phyloP scores from a whole-genome alignment of 2,797 vertebrate species.

The Periparus ater region DNA sequence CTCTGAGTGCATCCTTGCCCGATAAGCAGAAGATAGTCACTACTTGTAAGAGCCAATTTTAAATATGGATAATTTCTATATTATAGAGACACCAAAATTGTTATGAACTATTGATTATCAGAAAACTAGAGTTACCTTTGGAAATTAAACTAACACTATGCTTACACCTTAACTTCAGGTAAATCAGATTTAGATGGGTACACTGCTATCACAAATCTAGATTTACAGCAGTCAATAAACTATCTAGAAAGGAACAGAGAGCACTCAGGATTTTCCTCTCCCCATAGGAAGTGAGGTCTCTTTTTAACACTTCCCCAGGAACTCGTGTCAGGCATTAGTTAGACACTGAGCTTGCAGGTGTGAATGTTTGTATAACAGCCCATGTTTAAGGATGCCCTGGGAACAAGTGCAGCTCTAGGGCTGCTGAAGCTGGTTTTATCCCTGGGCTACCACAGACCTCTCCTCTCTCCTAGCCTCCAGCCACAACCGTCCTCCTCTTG shows the following conservation, averaged over 20 bases:
- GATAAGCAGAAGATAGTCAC: neutral
- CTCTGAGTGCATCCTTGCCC: neutral
- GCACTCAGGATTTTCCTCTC: neutral
- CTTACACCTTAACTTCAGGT: neutral
- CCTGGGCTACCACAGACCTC: neutral
- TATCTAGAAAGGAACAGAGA: neutral
- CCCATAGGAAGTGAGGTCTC: neutral
- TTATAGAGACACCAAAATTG: neutral
- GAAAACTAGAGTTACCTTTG: neutral
- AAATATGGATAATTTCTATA: neutral
- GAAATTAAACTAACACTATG: neutral
- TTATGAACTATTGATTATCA: neutral
- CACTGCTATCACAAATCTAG: neutral
- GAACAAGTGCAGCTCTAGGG: neutral
- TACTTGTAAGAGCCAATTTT: neutral
- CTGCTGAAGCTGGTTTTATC: neutral
- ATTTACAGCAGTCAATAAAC: neutral
- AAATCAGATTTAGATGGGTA: neutral
- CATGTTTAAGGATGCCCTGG: neutral
- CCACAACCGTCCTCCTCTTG: neutral
- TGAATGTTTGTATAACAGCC: neutral
- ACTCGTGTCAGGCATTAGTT: neutral
- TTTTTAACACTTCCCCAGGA: neutral
- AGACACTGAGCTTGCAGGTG: neutral
- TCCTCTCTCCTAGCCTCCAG: neutral